Base-by-base conservation (phyloP, 30 jellyfish, hydroid and myxozoan species). In the Aurelia sp. region DNA sequence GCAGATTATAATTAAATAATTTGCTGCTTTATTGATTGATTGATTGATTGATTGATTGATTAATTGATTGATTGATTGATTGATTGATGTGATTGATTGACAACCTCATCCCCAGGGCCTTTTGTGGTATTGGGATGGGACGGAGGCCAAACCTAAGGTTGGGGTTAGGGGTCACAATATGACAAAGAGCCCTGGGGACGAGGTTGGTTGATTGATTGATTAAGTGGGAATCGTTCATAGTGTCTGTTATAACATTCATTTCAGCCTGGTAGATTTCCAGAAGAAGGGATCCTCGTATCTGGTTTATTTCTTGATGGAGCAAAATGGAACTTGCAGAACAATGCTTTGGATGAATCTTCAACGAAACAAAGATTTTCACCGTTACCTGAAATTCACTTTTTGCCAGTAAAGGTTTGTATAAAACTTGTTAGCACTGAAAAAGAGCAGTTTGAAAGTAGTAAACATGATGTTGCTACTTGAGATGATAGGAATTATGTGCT, bases 251-350 rank as follows among this genome's bases (percentile, higher is more conserved):
- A 0, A 5, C 0, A 44, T 87, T 24, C 50, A 63, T 30, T 48
- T 17, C 40, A 79, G 89, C 71, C 69, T 40, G 87, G 86, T 19
- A 55, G 40, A 24, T 16, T 66, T 33, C 58, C 85, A 19, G 84
- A 78, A 22, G 89, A 65, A 24, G 97, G 94, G 5, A 66, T 87
- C 38, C 40, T 67, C 15, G 82, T 90, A 1, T 53, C 85, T 13
- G 97, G 97, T 15, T 63, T 90, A 27, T 83, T 81, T 80, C 88
- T 90, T 12, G 97, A 90, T 51, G 94, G 97, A 5, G 97, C 97
- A 7, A 48, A 50, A 48, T 90, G 97, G 97, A 78, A 66, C 75
- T 40, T 62, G 17, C 11, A 81, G 30, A 72, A 59, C n/a, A 55
- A 72, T 22, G 18, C 87, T 1, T 20, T 90, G 52, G 79, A 67